Conservation (phyloP, 2,797 vertebrate genomes). For the Australoheros facetus region DNA sequence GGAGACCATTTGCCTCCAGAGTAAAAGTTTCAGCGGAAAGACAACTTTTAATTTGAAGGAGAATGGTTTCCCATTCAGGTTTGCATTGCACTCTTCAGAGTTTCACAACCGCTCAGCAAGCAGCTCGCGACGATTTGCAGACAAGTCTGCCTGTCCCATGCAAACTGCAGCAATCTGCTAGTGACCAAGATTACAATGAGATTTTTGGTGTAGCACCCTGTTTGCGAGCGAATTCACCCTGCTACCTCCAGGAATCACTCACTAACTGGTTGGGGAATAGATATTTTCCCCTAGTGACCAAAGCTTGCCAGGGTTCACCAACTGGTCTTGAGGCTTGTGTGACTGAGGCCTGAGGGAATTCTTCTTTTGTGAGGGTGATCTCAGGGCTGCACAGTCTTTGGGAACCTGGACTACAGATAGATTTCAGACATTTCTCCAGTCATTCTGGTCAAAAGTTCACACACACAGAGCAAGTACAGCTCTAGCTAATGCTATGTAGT, state of each 20-base stretch:
- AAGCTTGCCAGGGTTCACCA: neutral
- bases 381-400: slow-evolving; percentile 28
- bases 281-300: neutral
- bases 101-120: neutral
- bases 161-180: neutral
- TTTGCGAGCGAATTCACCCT: neutral
- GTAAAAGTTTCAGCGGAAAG: neutral
- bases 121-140: neutral
- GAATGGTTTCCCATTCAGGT: neutral
- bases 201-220: neutral
- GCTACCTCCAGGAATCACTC: neutral
- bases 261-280: neutral
- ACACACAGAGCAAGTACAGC: slow-evolving; percentile 59
- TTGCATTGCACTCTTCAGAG: neutral
- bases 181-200: neutral
- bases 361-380: slow-evolving; percentile 4
- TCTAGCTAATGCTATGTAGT: slow-evolving; percentile 70
- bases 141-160: neutral
- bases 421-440: slow-evolving; percentile 33
- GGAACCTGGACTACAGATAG: slow-evolving; percentile 31
- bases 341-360: neutral
- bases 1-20: neutral
- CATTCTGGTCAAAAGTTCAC: slow-evolving; percentile 50
- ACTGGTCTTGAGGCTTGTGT: neutral
- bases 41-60: no score